Percentiles rank a stretch among this genome's conserved stretches.
Conservation (phyloP, 2,113 vertebrate genomes). For the Pygoscelis antarcticus region DNA sequence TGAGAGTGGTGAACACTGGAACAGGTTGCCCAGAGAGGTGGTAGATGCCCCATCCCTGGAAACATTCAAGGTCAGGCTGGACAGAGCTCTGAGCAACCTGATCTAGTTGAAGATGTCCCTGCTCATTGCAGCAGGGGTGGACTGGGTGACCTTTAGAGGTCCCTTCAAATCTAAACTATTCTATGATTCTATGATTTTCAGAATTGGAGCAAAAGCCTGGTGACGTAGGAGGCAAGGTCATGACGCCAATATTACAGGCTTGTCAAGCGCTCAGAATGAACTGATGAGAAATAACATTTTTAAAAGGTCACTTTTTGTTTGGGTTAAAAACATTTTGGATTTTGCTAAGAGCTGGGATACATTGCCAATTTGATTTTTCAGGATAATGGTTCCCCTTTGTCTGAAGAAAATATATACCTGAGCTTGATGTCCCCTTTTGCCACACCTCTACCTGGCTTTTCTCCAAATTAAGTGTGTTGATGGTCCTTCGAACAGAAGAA, state of each 20-base stretch:
- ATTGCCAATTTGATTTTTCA: not conserved
- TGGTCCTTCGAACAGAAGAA: not conserved
- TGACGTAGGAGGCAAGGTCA: not conserved
- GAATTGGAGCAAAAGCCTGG: not conserved
- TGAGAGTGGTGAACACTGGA: not conserved
- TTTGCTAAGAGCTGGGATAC: not conserved
- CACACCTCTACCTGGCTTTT: not conserved
- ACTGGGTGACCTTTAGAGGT: not conserved
- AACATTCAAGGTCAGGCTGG: not conserved
- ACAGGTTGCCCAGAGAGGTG: not conserved
- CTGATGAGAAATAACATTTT: not conserved
- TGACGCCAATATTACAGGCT: not conserved
- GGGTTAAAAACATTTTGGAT: not conserved
- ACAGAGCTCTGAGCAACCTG: not conserved
- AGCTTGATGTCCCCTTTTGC: not conserved
- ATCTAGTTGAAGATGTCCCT: not conserved
- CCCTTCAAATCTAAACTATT: not conserved
- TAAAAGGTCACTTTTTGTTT: not conserved
- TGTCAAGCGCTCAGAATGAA: not conserved
- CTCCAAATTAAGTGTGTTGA: not conserved
- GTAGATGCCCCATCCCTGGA: not conserved
- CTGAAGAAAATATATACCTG: not conserved
- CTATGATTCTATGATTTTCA: not conserved
- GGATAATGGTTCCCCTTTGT: not conserved
- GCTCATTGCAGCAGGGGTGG: not conserved